These are phyloP conservation scores for Penaeus indicus DNA, from an alignment of 1,140 invertebrate species.

Conservation along the genomic window DNA sequence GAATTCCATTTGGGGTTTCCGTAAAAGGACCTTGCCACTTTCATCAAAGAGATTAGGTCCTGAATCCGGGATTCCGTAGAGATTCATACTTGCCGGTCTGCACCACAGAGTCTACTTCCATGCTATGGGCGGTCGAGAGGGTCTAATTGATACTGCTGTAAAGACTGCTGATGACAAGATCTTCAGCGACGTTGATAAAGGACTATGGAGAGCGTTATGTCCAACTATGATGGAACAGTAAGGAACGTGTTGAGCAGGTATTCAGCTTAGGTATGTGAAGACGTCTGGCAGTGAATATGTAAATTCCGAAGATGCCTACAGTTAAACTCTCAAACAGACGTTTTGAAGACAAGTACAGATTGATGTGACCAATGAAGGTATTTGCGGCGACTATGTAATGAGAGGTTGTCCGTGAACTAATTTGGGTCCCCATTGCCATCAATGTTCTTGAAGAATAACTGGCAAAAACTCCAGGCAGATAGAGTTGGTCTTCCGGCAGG, in stretches of 20 bases:
- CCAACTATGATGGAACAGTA: slow-evolving; percentile 97
- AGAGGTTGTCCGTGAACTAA: slow-evolving; percentile 93
- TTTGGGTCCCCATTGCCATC: slow-evolving; percentile 91
- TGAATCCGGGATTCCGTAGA: slow-evolving; percentile 98
- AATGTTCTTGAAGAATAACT: slow-evolving; percentile 94
- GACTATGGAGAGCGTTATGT: slow-evolving; percentile 99
- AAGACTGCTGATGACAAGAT: slow-evolving; percentile 99
- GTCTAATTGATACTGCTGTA: slow-evolving; percentile 99
- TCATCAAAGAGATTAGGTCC: slow-evolving; percentile 99
- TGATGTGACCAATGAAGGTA: slow-evolving; percentile 92
- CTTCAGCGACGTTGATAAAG: slow-evolving; percentile 99
- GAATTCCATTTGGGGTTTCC: slow-evolving; percentile 99
- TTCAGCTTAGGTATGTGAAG: slow-evolving; percentile 87
- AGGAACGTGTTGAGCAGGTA: slow-evolving; percentile 96
- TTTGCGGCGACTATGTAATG: slow-evolving; percentile 89
- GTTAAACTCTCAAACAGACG: slow-evolving; percentile 95
- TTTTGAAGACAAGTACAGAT: slow-evolving; percentile 97
- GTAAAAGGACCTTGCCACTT: slow-evolving; percentile 97
- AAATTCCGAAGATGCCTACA: slow-evolving; percentile 85
- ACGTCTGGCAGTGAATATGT: slow-evolving; percentile 76
- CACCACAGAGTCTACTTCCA: slow-evolving; percentile 99
- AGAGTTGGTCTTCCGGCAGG: slow-evolving; percentile 82
- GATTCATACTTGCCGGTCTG: slow-evolving; percentile 98
- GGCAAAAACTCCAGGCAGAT: slow-evolving; percentile 93
- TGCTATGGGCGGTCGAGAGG: slow-evolving; percentile 99